Conservation (phyloP, 2,888 invertebrate genomes). For the Brenthis hecate region DNA sequence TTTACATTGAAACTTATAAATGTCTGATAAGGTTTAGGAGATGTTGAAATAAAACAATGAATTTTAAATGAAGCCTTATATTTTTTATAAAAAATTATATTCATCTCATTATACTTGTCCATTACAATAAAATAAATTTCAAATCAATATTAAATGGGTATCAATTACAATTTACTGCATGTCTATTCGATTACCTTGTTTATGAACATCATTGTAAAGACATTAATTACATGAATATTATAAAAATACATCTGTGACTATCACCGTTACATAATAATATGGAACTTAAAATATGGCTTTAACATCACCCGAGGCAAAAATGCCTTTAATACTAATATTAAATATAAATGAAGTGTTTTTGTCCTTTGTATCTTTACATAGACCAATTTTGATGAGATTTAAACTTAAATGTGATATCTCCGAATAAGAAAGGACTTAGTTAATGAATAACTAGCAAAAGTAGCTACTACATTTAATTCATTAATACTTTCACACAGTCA, state of each 20-base stretch:
- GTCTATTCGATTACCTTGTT: conserved; percentile 48
- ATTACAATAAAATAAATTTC: conserved; percentile 58
- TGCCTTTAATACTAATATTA: conserved; percentile 5
- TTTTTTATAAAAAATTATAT: conserved; percentile 76
- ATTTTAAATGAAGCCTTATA: conserved; percentile 63
- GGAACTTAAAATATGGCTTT: conserved; percentile 74
- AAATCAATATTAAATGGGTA: conserved; percentile 42
- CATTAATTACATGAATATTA: conserved; percentile 43
- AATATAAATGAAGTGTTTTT: conserved; percentile 2
- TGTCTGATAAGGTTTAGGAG: background rate
- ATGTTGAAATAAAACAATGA: conserved; percentile 60
- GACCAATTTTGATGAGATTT: background rate
- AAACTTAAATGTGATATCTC: background rate
- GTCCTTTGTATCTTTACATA: background rate
- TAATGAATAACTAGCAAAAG: background rate
- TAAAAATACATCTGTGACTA: conserved; percentile 59
- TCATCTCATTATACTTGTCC: conserved; percentile 69
- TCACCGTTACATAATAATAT: conserved; percentile 57
- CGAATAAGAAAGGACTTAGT: background rate
- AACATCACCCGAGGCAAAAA: conserved; percentile 54
- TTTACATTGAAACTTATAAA: background rate
- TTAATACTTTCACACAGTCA: conserved; percentile 11
- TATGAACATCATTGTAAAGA: conserved; percentile 27
- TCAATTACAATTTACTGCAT: conserved; percentile 47
- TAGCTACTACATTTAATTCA: background rate